These are phyloP conservation scores for Monodelphis domestica DNA, from an alignment of 2,797 vertebrate species.

Conservation along the genomic window DNA sequence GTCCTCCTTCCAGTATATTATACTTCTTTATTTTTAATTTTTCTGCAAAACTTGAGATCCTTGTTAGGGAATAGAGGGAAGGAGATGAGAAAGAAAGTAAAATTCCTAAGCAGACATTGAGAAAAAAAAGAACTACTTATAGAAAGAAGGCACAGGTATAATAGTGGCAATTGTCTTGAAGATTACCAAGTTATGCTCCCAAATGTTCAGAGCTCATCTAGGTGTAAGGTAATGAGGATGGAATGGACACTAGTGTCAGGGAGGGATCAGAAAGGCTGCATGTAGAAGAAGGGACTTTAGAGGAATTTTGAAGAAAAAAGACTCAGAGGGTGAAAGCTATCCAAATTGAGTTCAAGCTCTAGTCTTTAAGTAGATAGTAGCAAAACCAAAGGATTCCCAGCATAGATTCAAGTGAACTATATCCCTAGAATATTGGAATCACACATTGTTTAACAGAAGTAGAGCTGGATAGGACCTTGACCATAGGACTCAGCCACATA, in stretches of 20 bases:
- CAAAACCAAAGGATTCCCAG: background rate
- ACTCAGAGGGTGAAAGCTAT: background rate
- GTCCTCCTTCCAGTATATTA: background rate
- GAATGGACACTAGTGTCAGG: background rate
- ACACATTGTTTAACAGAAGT: background rate
- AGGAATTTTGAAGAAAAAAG: background rate
- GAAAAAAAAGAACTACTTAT: background rate
- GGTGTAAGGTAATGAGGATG: background rate
- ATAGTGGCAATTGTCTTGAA: background rate
- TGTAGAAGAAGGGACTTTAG: background rate
- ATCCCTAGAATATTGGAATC: background rate
- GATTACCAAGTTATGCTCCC: background rate
- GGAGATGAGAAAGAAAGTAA: background rate
- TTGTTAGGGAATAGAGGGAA: too few relatives aligned
- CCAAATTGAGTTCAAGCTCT: background rate
- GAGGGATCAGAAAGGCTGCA: background rate
- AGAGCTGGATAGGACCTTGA: slow-evolving; percentile 26
- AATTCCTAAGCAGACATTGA: background rate
- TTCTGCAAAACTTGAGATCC: background rate
- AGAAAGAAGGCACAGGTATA: background rate
- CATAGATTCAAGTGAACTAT: background rate
- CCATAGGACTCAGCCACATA: background rate
- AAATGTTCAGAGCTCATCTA: background rate
- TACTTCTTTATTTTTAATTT: background rate
- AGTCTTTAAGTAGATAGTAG: background rate